A percentile compares a stretch with the other conserved stretches of the same genome.
These are phyloP conservation scores for Acleris literana DNA, from an alignment of 2,888 invertebrate genomes.

Conservation along the genomic window DNA sequence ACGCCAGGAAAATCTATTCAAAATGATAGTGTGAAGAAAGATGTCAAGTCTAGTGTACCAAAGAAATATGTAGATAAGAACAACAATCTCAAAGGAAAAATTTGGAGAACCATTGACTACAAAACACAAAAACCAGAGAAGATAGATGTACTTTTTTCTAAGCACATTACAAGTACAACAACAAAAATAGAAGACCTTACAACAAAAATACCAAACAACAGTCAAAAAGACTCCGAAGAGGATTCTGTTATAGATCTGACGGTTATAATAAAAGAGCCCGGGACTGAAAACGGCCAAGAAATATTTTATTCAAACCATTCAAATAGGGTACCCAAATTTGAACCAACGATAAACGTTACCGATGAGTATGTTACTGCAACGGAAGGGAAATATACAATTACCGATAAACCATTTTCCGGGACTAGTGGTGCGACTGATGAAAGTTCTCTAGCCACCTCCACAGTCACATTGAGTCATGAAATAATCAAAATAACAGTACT, in stretches of 20 bases:
- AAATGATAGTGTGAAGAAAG: conserved; percentile 51
- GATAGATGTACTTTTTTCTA: conserved; percentile 41
- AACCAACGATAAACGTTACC: conserved; percentile 45
- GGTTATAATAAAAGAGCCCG: conserved; percentile 65
- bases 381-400: background rate
- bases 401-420: conserved; percentile 27
- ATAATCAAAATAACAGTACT: conserved; percentile 59
- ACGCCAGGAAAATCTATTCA: conserved; percentile 43
- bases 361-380: conserved; percentile 19
- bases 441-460: conserved; percentile 35
- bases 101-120: conserved; percentile 45
- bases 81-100: conserved; percentile 57
- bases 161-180: background rate
- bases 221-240: conserved; percentile 47
- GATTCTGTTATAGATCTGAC: conserved; percentile 66
- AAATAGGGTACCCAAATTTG: conserved; percentile 51
- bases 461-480: conserved; percentile 50
- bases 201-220: conserved; percentile 41
- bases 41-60: conserved; percentile 55
- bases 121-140: conserved; percentile 48
- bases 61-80: conserved; percentile 71
- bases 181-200: conserved; percentile 38
- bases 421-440: conserved; percentile 28
- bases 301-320: conserved; percentile 45
- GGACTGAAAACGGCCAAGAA: conserved; percentile 43